These are phyloP conservation scores for Ianthella basta DNA, from an alignment of 37 sponge, comb jelly and placozoan species.

Conservation along the genomic window DNA sequence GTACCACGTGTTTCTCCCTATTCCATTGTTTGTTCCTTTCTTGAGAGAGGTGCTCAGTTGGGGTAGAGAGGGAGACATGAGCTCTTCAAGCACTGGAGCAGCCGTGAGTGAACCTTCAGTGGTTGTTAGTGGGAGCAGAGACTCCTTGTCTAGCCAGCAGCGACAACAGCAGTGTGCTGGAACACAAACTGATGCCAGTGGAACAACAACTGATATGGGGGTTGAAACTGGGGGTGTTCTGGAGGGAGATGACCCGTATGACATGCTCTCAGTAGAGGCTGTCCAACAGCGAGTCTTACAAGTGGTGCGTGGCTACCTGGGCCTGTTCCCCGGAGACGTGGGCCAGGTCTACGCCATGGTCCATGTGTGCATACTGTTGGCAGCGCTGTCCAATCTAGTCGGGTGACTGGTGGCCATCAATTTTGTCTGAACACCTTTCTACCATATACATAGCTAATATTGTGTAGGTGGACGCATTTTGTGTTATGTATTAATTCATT, in stretches of 20 bases:
- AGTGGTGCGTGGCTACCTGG: not conserved
- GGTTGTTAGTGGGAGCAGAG: not conserved
- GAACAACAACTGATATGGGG: not conserved
- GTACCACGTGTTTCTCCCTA: slow-evolving; percentile 74
- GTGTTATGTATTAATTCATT: not conserved
- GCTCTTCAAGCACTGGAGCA: no score
- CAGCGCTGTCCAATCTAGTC: slow-evolving; percentile 15
- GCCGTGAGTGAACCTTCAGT: not conserved
- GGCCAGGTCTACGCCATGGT: slow-evolving; percentile 26
- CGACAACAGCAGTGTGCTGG: not conserved
- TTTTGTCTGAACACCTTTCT: no score
- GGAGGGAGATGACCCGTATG: not conserved
- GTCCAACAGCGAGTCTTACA: not conserved
- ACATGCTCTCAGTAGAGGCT: not conserved
- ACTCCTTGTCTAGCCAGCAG: no score
- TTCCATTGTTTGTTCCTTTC: slow-evolving; percentile 51
- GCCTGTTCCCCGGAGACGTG: slow-evolving; percentile 9
- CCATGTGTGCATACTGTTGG: slow-evolving; percentile 12
- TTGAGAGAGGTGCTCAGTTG: not conserved
- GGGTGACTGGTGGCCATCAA: no score
- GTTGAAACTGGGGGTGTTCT: not conserved
- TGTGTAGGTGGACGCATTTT: not conserved
- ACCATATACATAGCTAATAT: not conserved
- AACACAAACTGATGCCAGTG: slow-evolving; percentile 20
- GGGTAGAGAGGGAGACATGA: no score